These are phyloP conservation scores for Catharus bicknelli DNA, from an alignment of 2,113 vertebrate genomes.

Conservation along the genomic window DNA sequence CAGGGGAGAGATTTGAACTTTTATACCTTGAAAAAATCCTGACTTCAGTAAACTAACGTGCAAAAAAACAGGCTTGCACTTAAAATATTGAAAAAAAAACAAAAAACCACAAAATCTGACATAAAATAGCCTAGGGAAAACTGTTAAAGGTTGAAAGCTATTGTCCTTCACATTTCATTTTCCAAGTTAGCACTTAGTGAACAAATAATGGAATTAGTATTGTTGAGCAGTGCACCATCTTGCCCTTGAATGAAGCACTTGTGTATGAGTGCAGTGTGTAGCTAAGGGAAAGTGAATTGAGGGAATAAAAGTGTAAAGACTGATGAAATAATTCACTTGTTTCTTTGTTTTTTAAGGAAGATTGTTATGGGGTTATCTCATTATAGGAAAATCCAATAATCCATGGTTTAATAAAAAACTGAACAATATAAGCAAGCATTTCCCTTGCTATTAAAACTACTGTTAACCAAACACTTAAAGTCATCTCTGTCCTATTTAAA, in stretches of 20 bases:
- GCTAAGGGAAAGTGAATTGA: background rate
- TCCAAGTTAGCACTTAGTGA: background rate
- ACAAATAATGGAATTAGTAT: background rate
- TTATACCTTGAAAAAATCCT: background rate
- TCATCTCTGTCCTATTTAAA: background rate
- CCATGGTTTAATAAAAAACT: background rate
- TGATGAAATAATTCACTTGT: background rate
- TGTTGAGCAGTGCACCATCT: background rate
- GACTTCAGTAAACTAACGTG: background rate
- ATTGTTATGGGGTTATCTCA: background rate
- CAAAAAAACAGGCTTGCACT: background rate
- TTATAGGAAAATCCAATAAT: background rate
- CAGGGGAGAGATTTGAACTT: background rate
- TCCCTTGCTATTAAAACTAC: background rate
- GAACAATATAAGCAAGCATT: background rate
- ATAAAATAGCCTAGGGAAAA: background rate
- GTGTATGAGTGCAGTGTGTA: background rate
- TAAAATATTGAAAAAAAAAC: background rate
- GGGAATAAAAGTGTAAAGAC: background rate
- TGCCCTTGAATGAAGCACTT: background rate
- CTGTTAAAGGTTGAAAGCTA: background rate
- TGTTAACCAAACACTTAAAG: background rate
- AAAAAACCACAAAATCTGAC: background rate
- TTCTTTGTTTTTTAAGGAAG: background rate
- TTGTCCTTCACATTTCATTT: background rate